Base-by-base conservation (phyloP, 1,140 invertebrate species). In the Spodoptera litura region DNA sequence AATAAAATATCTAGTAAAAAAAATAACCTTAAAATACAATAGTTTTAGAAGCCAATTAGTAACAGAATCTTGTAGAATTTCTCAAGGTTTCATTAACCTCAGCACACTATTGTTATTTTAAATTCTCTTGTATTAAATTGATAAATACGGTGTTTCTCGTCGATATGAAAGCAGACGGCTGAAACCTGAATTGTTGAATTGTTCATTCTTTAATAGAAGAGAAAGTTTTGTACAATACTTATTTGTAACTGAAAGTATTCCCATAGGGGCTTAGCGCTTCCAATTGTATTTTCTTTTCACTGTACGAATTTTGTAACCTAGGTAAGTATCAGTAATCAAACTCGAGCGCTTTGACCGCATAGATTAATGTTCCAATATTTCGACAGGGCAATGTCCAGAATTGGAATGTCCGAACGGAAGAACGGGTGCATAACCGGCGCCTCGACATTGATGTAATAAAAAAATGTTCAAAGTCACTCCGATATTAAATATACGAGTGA, bases 71-170 rank as follows among this genome's bases (percentile, higher is more conserved):
- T 44, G 73, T 44, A 80, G 52, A 80, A 80, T 79, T 84, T 84
- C 82, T 73, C 80, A 81, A 81, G 82, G 82, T 81, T 81, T 81
- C 71, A 76, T 80, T 76, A 80, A 83, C 82, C 78, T 79, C 74
- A 70, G 73, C 71, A 38, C 51, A 71, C 68, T 71, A 73, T 73
- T 73, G 71, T 73, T 73, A 49, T 56, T 35, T 51, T 59, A 59
- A 51, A 73, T 61, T 59, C 55, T 27, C 56, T 74, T 62, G 38
- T 53, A 56, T 72, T 38, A 20, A 76, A 38, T 78, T 53, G 4
- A 66, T 56, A 58, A 74, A 53, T 44, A 73, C 52, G 10, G n/a
- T 15, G 49, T 53, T 73, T 79, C 73, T 71, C 78, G 61, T 61
- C 61, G 58, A 59, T 58, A 64, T 58, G 61, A 76, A 64, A 64